These are phyloP conservation scores for Cydia strobilella DNA, from an alignment of 1,140 invertebrate genomes.

Conservation along the genomic window DNA sequence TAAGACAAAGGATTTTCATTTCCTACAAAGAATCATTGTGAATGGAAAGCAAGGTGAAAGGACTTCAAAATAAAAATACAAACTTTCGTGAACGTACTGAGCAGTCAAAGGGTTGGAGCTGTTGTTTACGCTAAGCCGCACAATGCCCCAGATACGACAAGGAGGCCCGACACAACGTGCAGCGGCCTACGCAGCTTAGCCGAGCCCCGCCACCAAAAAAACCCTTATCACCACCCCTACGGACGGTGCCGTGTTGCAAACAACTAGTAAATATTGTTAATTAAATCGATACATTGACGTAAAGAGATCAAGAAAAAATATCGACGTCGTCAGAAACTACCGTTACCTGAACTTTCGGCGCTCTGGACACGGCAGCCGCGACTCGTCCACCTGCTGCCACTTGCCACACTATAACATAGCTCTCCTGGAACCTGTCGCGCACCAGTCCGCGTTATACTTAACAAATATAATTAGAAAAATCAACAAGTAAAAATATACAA, in stretches of 20 bases:
- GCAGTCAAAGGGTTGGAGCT: slow-evolving; percentile 3
- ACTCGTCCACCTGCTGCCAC: slow-evolving; percentile 46
- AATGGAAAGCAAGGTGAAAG: slow-evolving; percentile 31
- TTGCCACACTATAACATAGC: slow-evolving; percentile 59
- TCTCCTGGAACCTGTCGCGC: slow-evolving; percentile 43
- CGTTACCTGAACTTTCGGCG: slow-evolving; percentile 70
- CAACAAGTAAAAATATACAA: slow-evolving; percentile 74
- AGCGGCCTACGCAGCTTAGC: background rate
- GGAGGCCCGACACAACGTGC: background rate
- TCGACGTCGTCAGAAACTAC: slow-evolving; percentile 74
- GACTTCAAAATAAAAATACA: slow-evolving; percentile 37
- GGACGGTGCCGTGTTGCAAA: background rate
- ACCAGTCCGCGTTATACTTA: slow-evolving; percentile 57
- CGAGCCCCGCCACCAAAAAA: background rate
- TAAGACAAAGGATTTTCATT: background rate
- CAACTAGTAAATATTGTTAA: slow-evolving; percentile 4
- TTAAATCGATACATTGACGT: slow-evolving; percentile 18
- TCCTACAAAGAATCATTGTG: slow-evolving; percentile 21
- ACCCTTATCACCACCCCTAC: background rate
- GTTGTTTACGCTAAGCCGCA: slow-evolving; percentile 20
- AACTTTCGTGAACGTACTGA: slow-evolving; percentile 31
- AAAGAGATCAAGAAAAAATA: slow-evolving; percentile 38
- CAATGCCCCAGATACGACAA: slow-evolving; percentile 4
- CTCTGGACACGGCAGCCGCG: slow-evolving; percentile 46
- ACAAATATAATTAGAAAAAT: slow-evolving; percentile 64